Base-by-base conservation (phyloP, 1,140 invertebrate genomes). In the Stratiolaelaps scimitus region DNA sequence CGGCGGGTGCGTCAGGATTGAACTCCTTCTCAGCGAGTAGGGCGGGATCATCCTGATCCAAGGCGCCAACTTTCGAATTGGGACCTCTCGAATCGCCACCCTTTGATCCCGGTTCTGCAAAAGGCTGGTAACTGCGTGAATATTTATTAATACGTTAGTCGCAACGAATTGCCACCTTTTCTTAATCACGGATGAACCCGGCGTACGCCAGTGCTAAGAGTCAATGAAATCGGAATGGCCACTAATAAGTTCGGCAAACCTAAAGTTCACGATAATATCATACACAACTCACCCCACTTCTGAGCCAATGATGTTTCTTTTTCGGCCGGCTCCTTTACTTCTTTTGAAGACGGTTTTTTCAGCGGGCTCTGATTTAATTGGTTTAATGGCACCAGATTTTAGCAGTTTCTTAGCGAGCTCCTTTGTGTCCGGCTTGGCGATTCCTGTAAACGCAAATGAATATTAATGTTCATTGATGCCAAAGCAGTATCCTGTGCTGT, bases 341-440 rank as follows among this genome's bases (percentile, higher is more conserved):
- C 53, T 60, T 34, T 60, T 60, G 53, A 60, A 60, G 17, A 60
- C 53, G 15, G 53, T 60, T 26, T 60, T 60, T 34, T 26, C 53
- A 17, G 26, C 26, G 4, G 53, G 53, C 26, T 60, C 53, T 1
- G 53, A 60, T 23, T 60, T 60, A 15, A 60, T 60, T 15, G 53
- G 53, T 10, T 60, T 60, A 15, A 60, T 60, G 26, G 89, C 90
- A 20, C 92, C 92, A 69, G 89, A 91, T 76, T 92, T 92, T 0
- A 96, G 84, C 15, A 97, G 77, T 74, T 95, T 96, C 67, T 92
- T 89, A 0, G 91, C 92, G 45, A 93, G 87, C 80, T 95, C 91
- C 65, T 89, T 83, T 7, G 92, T 92, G 82, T 95, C 90, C 66
- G 71, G 73, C 67, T 89, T 83, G 0, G 88, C 88, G 76, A 60